Evolutionary conservation across 2,797 vertebrate genomes (phyloP).

Genomic region (Scomberomorus guttatus): DNA sequence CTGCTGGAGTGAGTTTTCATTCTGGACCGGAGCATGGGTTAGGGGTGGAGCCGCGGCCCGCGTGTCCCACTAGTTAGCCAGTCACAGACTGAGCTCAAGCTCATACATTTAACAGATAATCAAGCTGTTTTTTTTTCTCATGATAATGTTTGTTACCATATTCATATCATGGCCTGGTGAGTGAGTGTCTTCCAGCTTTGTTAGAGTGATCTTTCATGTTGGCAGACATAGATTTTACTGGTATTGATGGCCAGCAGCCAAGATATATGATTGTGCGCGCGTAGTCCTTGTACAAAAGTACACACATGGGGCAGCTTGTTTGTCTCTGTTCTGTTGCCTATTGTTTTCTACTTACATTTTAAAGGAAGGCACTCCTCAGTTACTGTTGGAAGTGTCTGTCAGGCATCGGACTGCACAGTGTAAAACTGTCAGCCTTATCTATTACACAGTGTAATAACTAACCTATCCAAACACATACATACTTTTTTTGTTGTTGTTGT

Average conservation of each 20-base stretch:
- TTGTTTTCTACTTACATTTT: conserved; percentile 68
- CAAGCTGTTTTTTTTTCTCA: conserved; percentile 4
- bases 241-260: conserved; percentile 18
- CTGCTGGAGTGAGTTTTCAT: conserved; percentile 82
- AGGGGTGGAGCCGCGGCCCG: conserved; percentile 52
- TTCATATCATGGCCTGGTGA: conserved; percentile 11
- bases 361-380: conserved; percentile 62
- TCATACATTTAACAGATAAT: conserved; percentile 22
- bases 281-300: conserved; percentile 26
- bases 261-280: neutral
- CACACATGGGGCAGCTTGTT: conserved; percentile 55
- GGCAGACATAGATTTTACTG: conserved; percentile 2
- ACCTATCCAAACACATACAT: conserved; percentile 2
- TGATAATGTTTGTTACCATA: conserved; percentile 10
- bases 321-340: conserved; percentile 66
- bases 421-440: conserved; percentile 6
- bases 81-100: conserved; percentile 22
- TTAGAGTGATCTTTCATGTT: conserved; percentile 11
- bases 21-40: conserved; percentile 43
- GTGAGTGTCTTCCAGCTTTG: conserved; percentile 4
- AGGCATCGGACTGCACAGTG: conserved; percentile 23
- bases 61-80: conserved; percentile 37
- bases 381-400: conserved; percentile 55
- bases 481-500: conserved; percentile 4
- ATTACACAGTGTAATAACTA: neutral